Conservation (phyloP, 1,140 invertebrate species). For the Elymnias hypermnestra region DNA sequence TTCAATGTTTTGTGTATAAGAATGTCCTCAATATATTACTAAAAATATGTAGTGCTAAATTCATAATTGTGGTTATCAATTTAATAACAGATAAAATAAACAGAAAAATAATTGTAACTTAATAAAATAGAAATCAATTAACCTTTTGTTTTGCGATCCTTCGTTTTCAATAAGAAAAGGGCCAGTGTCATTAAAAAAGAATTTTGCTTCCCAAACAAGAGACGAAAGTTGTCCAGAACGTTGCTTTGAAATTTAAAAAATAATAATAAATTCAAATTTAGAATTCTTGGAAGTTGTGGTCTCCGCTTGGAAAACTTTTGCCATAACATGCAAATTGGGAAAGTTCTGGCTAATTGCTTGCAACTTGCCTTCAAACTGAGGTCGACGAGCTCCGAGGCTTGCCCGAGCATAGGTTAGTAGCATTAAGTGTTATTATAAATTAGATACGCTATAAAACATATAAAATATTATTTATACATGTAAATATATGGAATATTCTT, state of each 20-base stretch:
- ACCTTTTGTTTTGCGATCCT: too few species aligned
- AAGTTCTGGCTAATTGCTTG: constrained; percentile 48
- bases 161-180: too few species aligned
- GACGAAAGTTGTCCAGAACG: constrained; percentile 7
- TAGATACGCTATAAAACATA: too few species aligned
- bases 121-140: too few species aligned
- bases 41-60: not conserved
- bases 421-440: too few species aligned
- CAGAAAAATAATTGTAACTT: too few species aligned
- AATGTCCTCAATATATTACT: too few species aligned
- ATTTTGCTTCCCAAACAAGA: not conserved
- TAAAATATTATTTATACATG: too few species aligned
- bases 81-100: too few species aligned
- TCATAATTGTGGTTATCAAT: too few species aligned
- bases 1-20: too few species aligned
- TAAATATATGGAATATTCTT: too few species aligned
- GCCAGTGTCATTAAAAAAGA: not conserved
- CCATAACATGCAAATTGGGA: constrained; percentile 54
- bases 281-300: constrained; percentile 15
- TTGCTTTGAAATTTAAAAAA: constrained; percentile 19
- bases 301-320: constrained; percentile 30
- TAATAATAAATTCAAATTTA: constrained; percentile 17
- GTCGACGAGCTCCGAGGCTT: constrained; percentile 9
- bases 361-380: constrained; percentile 15
- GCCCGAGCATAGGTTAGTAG: constrained; percentile 26